Percentiles rank a stretch among this genome's conserved stretches.
Evolutionary conservation across 2,888 invertebrate species (phyloP).

Genomic region (Ganaspis brasiliensis): DNA sequence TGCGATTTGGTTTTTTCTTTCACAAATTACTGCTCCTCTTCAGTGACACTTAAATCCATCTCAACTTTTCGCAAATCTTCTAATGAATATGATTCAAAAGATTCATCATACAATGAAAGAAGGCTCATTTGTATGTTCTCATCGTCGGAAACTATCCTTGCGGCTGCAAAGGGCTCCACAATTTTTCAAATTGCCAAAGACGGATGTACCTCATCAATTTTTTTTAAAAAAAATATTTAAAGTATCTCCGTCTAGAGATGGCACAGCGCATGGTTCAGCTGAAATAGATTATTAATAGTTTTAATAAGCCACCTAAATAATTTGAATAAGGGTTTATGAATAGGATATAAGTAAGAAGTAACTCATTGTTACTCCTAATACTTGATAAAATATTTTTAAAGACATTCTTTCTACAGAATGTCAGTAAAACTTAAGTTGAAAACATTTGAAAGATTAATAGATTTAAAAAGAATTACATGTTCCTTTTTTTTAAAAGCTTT

Average conservation of each 20-base stretch:
- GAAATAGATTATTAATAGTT: background rate
- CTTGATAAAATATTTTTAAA: too few relatives aligned
- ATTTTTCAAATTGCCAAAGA: background rate
- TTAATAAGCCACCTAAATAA: background rate
- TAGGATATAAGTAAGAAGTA: too few relatives aligned
- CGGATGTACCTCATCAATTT: background rate
- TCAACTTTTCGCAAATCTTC: background rate
- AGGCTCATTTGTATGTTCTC: background rate
- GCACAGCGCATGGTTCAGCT: background rate
- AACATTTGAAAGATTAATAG: too few relatives aligned
- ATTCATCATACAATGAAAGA: background rate
- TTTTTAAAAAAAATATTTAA: background rate
- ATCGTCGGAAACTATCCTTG: background rate
- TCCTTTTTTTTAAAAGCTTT: too few relatives aligned
- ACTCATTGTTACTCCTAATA: too few relatives aligned
- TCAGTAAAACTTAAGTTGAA: too few relatives aligned
- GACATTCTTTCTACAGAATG: too few relatives aligned
- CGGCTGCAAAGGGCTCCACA: background rate
- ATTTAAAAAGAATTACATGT: too few relatives aligned
- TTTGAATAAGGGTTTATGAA: too few relatives aligned
- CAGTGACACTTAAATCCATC: slow-evolving; percentile 11
- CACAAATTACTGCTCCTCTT: slow-evolving; percentile 6
- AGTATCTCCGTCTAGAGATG: background rate
- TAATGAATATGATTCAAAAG: background rate
- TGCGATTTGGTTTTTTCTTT: slow-evolving; percentile 1